phyloP scores from a whole-genome alignment of 2,888 invertebrate species.

The Synergus itoensis region DNA sequence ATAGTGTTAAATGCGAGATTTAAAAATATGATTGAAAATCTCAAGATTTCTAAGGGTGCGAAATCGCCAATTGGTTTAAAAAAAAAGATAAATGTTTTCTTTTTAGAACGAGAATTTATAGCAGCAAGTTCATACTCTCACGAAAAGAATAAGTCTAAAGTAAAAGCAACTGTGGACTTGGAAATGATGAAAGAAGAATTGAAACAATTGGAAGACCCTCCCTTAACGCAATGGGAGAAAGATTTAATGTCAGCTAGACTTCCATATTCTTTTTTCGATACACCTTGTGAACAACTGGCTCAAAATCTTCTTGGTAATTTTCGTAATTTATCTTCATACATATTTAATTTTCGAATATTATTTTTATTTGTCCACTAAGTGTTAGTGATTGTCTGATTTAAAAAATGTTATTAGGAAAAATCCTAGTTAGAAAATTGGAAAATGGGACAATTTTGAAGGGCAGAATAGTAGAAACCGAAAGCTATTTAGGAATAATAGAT shows the following conservation, averaged over 20 bases:
- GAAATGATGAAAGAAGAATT: slow-evolving; percentile 65
- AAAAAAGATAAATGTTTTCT: not conserved
- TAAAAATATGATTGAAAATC: no score
- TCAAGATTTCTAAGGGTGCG: no score
- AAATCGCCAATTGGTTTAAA: no score
- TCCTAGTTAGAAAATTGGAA: slow-evolving; percentile 80
- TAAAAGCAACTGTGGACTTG: slow-evolving; percentile 4
- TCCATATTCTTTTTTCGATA: slow-evolving; percentile 75
- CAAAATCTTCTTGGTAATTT: slow-evolving; percentile 79
- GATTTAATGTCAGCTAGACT: slow-evolving; percentile 66
- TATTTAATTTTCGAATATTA: no score
- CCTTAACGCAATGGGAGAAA: slow-evolving; percentile 67
- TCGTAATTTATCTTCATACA: no score
- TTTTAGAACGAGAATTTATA: slow-evolving; percentile 18
- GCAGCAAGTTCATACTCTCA: slow-evolving; percentile 8
- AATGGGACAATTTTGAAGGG: slow-evolving; percentile 80
- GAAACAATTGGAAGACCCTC: slow-evolving; percentile 73
- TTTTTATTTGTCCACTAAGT: no score
- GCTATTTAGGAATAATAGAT: slow-evolving; percentile 84
- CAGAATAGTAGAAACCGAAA: slow-evolving; percentile 86
- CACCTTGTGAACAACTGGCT: slow-evolving; percentile 79
- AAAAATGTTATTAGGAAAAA: slow-evolving; percentile 78
- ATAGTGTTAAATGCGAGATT: no score
- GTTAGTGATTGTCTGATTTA: not conserved
- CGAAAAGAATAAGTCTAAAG: not conserved